Evolutionary conservation across 1,140 invertebrate species (phyloP).

Genomic region (Drosophila kurseongensis): DNA sequence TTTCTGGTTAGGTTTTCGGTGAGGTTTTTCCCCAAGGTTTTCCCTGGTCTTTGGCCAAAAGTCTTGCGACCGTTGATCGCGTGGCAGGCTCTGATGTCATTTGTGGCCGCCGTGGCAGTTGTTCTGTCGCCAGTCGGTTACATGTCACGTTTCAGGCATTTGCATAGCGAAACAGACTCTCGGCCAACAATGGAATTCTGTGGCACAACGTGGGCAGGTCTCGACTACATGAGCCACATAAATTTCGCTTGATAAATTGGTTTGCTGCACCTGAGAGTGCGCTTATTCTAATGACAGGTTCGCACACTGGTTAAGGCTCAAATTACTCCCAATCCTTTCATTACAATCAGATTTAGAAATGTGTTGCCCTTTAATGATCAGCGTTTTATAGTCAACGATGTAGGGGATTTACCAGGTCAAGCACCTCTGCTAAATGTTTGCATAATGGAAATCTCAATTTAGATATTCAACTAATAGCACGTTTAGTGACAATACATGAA

Average conservation of each 20-base stretch:
- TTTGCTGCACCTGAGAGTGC: constrained; percentile 63
- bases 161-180: constrained; percentile 55
- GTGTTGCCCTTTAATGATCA: neutral
- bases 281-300: constrained; percentile 55
- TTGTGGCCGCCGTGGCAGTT: constrained; percentile 38
- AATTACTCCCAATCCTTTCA: constrained; percentile 3
- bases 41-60: neutral
- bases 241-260: constrained; percentile 57
- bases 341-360: neutral
- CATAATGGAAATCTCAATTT: neutral
- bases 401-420: constrained; percentile 17
- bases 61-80: constrained; percentile 24
- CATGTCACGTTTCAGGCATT: constrained; percentile 76
- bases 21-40: constrained; percentile 8
- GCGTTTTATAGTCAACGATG: neutral
- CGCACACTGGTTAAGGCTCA: constrained; percentile 48
- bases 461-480: constrained; percentile 11
- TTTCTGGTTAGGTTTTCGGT: constrained; percentile 5
- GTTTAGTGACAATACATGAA: constrained; percentile 4
- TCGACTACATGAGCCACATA: constrained; percentile 29
- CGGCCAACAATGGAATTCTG: constrained; percentile 60
- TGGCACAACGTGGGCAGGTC: constrained; percentile 53
- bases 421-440: neutral
- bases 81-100: constrained; percentile 45
- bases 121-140: constrained; percentile 37